phyloP scores from a whole-genome alignment of 2,113 vertebrate species.

The Oncorhynchus keta region DNA sequence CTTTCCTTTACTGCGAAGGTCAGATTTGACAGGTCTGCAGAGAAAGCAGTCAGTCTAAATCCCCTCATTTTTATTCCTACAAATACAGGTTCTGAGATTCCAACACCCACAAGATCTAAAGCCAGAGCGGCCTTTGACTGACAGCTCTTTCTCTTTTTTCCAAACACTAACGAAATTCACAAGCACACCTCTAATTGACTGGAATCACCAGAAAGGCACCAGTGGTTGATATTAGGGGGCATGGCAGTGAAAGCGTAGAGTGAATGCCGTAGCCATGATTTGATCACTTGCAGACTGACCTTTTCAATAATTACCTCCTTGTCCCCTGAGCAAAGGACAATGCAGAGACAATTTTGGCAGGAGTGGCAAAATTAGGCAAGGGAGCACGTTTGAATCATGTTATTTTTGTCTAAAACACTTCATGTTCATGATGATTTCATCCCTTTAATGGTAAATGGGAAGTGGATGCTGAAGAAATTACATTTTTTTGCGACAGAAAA shows the following conservation, averaged over 20 bases:
- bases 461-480: not conserved
- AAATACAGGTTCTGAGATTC: conserved; percentile 86
- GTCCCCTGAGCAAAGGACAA: conserved; percentile 42
- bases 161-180: conserved; percentile 76
- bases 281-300: conserved; percentile 60
- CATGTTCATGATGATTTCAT: not conserved
- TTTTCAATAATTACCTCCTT: conserved; percentile 55
- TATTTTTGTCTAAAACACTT: not conserved
- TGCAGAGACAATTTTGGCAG: conserved; percentile 30
- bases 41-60: conserved; percentile 87
- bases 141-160: conserved; percentile 73
- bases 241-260: conserved; percentile 35
- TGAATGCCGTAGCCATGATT: conserved; percentile 48
- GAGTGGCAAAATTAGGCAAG: conserved; percentile 13
- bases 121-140: conserved; percentile 72
- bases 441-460: conserved; percentile 2
- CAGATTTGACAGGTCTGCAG: conserved; percentile 90
- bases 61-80: conserved; percentile 99
- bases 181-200: conserved; percentile 74
- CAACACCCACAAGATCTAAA: conserved; percentile 79
- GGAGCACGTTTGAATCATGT: not conserved
- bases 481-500: no score
- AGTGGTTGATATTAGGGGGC: conserved; percentile 48
- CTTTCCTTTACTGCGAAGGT: conserved; percentile 82
- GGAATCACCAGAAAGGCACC: conserved; percentile 53